Base-by-base conservation (phyloP, 37 sponge, comb jelly and placozoan genomes). In the Crambe crambe region DNA sequence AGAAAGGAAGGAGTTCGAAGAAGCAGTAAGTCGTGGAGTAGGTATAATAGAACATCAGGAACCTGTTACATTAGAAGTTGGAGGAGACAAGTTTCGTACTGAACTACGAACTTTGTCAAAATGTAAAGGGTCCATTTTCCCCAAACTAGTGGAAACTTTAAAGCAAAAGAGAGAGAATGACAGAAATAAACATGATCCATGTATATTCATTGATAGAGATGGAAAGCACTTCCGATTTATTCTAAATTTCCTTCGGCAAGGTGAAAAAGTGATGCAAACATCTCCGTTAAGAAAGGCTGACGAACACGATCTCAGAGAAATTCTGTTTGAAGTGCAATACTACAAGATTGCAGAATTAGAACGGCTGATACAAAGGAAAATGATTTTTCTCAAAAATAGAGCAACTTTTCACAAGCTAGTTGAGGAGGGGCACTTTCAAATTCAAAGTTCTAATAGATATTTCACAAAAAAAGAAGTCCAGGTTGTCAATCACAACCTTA, bases 141-240 rank as follows among this genome's bases (percentile, higher is more conserved):
- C 75, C 3, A 26, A 74, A 23, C 68, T 74, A 15, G 67, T 51
- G 40, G 47, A 18, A 2, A 51, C 42, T 1, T 0, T 80, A 1
- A 39, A 68, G 6, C 37, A 10, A 2, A 29, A 56, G 26, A 35
- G 1, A 21, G 27, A 15, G 23, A 10, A 3, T 20, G 27, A 25
- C 3, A 59, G 31, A 3, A 18, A 23, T 26, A 39, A 77, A 21
- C 58, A 8, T 9, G 56, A 68, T 6, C 0, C 30, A 5, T 1
- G 4, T 34, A 64, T 83, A n/a, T 83, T 83, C 56, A 83, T 86
- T 34, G 87, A 86, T 42, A 67, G 87, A 5, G 81, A 86, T 44
- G 37, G 70, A 3, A 72, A 74, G 42, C 70, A 80, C 81, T 86
- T 86, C 61, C 35, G 47, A n/a, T 54, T 75, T 30, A 80, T 86